A percentile compares a stretch with the other conserved stretches of the same genome.
These are phyloP conservation scores for Hippocampus barbouri DNA, from an alignment of 2,113 vertebrate genomes.

Conservation along the genomic window DNA sequence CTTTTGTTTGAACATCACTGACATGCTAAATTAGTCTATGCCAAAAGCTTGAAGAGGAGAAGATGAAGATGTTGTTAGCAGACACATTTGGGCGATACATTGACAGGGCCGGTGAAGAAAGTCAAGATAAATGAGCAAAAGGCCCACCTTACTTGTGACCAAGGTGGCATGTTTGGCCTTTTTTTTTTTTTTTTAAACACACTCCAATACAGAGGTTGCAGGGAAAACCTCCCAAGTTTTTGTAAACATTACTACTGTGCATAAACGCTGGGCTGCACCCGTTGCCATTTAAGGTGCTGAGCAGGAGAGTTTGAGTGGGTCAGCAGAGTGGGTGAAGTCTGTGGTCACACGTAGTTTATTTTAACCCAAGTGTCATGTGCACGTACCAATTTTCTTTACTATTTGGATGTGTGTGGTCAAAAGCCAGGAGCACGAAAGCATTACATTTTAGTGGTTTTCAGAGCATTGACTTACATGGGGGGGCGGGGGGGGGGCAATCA, in stretches of 20 bases:
- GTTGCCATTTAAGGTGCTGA: slow-evolving; percentile 67
- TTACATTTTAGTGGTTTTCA: not conserved
- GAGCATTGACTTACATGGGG: not conserved
- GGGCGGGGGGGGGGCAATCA: not conserved
- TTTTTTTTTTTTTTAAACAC: slow-evolving; percentile 8
- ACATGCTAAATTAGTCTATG: slow-evolving; percentile 34
- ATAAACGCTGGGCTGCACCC: slow-evolving; percentile 41
- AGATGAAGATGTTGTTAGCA: slow-evolving; percentile 1
- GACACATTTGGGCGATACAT: not conserved
- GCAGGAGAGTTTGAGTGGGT: slow-evolving; percentile 7
- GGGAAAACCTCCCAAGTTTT: slow-evolving; percentile 36
- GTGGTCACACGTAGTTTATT: slow-evolving; percentile 49
- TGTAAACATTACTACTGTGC: slow-evolving; percentile 49
- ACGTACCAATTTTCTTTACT: slow-evolving; percentile 32
- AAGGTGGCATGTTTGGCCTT: slow-evolving; percentile 10
- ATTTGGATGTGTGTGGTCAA: slow-evolving; percentile 47
- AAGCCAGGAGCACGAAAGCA: slow-evolving; percentile 1
- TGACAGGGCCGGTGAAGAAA: not conserved
- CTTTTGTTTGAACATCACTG: slow-evolving; percentile 36
- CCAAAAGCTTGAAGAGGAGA: slow-evolving; percentile 5
- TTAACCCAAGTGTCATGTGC: slow-evolving; percentile 39
- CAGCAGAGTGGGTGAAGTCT: slow-evolving; percentile 29
- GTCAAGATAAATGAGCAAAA: slow-evolving; percentile 33
- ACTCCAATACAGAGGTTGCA: slow-evolving; percentile 17
- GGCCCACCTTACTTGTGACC: not conserved